Base-by-base conservation (phyloP, 2,888 invertebrate genomes). In the Xylophagus ater region DNA sequence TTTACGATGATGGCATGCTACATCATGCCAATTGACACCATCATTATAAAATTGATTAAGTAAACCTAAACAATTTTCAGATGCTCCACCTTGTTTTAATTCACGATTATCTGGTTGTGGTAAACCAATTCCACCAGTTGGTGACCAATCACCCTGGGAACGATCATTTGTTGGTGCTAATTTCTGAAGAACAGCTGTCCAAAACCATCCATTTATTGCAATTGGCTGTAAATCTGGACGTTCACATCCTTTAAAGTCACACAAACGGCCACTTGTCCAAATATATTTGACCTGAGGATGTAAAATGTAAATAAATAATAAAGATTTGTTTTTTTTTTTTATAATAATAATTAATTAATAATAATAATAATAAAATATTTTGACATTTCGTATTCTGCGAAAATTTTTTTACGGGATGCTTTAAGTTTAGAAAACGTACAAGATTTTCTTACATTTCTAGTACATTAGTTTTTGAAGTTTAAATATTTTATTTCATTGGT, bases 41-140 rank as follows among this genome's bases (percentile, higher is more conserved):
- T 89, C 88, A 52, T 86, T 82, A 71, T 89, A 89, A 70, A 88
- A 88, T 62, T 88, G 83, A 67, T 89, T 89, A 36, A 89, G 68
- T 47, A 89, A 71, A 2, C 85, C 88, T 47, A 89, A 60, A 57
- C 88, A 89, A 60, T 86, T 86, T 65, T 89, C 89, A 19, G 81
- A 74, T 2, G 86, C 85, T 34, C 88, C 88, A 18, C 79, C 80
- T 56, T 79, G 74, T 56, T 79, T 74, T 48, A 79, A 72, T 66
- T 89, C 85, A 65, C 84, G 73, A 66, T 89, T 88, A 62, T 89
- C 89, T 2, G 89, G 89, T 59, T 89, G 88, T 12, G 87, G 82
- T 65, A 79, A 76, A 44, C 82, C 82, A 56, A 87, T 82, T 50
- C 88, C 88, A 53, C 89, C 89, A 48, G 71, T 79, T 58, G 81